Conservation (phyloP, 2,888 invertebrate genomes). For the Digitonthophagus gazella region DNA sequence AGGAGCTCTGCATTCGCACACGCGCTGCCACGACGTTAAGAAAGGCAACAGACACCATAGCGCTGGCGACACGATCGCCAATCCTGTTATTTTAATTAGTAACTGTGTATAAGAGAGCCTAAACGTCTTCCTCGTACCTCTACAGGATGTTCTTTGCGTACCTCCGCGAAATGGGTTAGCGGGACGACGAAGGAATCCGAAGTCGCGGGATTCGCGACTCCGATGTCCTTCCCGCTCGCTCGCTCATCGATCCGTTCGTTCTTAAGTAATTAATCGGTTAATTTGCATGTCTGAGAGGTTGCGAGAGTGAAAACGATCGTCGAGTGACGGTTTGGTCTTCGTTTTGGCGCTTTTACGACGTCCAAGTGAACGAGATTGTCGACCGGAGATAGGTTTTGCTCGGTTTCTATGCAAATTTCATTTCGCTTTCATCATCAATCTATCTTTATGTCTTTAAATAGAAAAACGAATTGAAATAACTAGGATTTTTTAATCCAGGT, state of each 20-base stretch:
- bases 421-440: background rate
- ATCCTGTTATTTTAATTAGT: background rate
- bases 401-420: background rate
- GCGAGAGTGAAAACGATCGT: background rate
- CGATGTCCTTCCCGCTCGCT: no score
- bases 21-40: background rate
- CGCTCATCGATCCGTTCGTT: no score
- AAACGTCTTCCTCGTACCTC: background rate
- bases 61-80: background rate
- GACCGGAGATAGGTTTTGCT: background rate
- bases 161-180: background rate
- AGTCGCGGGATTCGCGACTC: background rate
- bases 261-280: background rate
- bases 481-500: no score
- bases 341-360: background rate
- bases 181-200: background rate
- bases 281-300: background rate
- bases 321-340: background rate
- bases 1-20: background rate
- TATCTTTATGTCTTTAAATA: no score
- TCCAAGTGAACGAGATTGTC: background rate
- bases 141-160: background rate
- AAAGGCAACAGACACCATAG: background rate
- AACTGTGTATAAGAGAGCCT: background rate
- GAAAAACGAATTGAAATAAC: no score